These are phyloP conservation scores for Drosophila persimilis DNA, from an alignment of 1,140 invertebrate genomes.

Conservation along the genomic window DNA sequence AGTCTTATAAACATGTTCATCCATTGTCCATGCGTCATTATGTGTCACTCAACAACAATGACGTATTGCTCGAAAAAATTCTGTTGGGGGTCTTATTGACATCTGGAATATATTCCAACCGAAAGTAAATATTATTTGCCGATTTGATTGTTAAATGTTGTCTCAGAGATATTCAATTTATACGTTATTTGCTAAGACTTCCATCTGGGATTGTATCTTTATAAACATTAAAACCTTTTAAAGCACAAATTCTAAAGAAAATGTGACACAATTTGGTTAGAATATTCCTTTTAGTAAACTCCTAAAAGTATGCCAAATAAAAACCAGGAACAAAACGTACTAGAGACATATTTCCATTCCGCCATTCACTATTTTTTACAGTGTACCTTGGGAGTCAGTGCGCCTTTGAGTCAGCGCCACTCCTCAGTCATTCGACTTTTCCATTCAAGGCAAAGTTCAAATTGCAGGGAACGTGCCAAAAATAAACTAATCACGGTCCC, in stretches of 20 bases:
- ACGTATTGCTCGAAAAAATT: constrained; percentile 8
- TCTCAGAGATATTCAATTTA: no score
- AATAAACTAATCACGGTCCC: constrained; percentile 64
- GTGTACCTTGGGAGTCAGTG: constrained; percentile 33
- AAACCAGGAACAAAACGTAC: background rate
- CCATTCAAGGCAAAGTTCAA: constrained; percentile 55
- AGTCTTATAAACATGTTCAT: background rate
- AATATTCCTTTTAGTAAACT: background rate
- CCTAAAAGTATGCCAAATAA: constrained; percentile 37
- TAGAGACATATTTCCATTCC: background rate
- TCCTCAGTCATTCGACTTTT: constrained; percentile 35
- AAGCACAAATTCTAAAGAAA: background rate
- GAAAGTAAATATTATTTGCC: background rate
- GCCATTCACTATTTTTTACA: constrained; percentile 16
- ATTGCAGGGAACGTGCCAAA: constrained; percentile 54
- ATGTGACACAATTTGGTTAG: background rate
- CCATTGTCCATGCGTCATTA: constrained; percentile 43
- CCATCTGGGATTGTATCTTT: no score
- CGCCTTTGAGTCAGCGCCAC: constrained; percentile 21
- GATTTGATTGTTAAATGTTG: background rate
- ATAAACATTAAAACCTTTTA: background rate
- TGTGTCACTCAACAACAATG: constrained; percentile 49
- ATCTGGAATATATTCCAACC: constrained; percentile 4
- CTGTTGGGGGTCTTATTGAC: constrained; percentile 2
- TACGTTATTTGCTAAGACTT: no score